These are phyloP conservation scores for Rhodeus uyekii DNA, from an alignment of 2,797 vertebrate genomes.

Conservation along the genomic window DNA sequence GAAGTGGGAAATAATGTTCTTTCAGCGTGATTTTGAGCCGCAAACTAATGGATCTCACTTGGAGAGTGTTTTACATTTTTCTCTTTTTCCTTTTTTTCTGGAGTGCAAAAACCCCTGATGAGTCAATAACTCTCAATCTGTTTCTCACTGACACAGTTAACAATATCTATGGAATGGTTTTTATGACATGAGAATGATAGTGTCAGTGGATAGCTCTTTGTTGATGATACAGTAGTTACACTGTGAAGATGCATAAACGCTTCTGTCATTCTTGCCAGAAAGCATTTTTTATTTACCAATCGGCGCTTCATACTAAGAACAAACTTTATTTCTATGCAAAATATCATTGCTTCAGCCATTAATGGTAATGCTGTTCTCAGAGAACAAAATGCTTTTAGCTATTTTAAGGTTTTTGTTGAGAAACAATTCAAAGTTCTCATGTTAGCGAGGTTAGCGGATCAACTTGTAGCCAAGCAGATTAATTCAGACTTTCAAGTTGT, in stretches of 20 bases:
- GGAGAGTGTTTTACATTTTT: slow-evolving; percentile 21
- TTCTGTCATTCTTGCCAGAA: slow-evolving; percentile 22
- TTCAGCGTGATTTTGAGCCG: slow-evolving; percentile 34
- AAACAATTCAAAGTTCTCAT: slow-evolving; percentile 28
- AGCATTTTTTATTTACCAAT: slow-evolving; percentile 36
- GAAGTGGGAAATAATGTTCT: slow-evolving; percentile 38
- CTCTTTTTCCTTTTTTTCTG: neutral
- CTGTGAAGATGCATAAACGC: slow-evolving; percentile 18
- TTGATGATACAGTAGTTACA: slow-evolving; percentile 31
- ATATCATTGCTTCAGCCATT: slow-evolving; percentile 18
- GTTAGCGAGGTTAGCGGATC: slow-evolving; percentile 60
- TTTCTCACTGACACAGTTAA: slow-evolving; percentile 34
- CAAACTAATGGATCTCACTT: slow-evolving; percentile 44
- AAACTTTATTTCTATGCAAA: slow-evolving; percentile 13
- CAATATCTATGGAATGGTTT: slow-evolving; percentile 25
- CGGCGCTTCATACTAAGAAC: neutral
- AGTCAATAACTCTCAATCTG: slow-evolving; percentile 37
- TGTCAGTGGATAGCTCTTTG: slow-evolving; percentile 6
- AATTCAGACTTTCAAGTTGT: slow-evolving; percentile 63
- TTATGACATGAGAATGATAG: slow-evolving; percentile 33
- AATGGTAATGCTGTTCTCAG: slow-evolving; percentile 18
- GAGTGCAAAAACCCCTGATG: slow-evolving; percentile 27
- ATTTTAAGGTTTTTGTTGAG: slow-evolving; percentile 1
- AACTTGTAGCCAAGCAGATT: slow-evolving; percentile 67
- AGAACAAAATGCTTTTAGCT: neutral